phyloP scores from a whole-genome alignment of 92 coral and sea anemone species.

The Umimayanthus kanabou region DNA sequence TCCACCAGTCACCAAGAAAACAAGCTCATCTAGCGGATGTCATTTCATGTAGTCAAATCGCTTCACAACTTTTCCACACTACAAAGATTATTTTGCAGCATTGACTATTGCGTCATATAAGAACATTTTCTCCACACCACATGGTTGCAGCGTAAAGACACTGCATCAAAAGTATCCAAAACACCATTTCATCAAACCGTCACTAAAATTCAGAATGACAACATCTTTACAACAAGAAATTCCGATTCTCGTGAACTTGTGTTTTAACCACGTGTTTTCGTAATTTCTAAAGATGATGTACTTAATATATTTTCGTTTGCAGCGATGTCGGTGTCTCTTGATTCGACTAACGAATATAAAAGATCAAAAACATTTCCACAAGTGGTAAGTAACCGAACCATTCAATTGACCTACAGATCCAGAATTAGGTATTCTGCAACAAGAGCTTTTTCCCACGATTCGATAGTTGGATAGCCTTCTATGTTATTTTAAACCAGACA shows the following conservation, averaged over 20 bases:
- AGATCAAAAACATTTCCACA: slow-evolving; percentile 47
- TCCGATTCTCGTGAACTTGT: neutral
- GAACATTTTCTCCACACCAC: neutral
- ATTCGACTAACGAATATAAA: slow-evolving; percentile 1
- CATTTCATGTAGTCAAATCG: no score
- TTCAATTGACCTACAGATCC: neutral
- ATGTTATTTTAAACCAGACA: neutral
- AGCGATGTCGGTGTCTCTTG: slow-evolving; percentile 6
- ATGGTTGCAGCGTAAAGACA: neutral
- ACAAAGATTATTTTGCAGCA: no score
- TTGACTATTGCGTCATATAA: neutral
- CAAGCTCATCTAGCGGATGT: no score
- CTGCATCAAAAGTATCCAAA: neutral
- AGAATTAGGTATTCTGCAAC: neutral
- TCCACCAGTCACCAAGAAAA: no score
- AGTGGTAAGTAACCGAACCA: slow-evolving; percentile 38
- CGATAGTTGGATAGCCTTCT: neutral
- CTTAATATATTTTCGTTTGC: neutral
- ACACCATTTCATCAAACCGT: neutral
- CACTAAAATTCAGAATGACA: neutral
- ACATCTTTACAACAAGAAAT: no score
- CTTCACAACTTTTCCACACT: no score
- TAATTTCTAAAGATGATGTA: no score
- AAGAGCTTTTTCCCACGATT: neutral
- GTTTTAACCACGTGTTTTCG: no score